Base-by-base conservation (phyloP, 1,140 invertebrate genomes). In the Fopius arisanus region DNA sequence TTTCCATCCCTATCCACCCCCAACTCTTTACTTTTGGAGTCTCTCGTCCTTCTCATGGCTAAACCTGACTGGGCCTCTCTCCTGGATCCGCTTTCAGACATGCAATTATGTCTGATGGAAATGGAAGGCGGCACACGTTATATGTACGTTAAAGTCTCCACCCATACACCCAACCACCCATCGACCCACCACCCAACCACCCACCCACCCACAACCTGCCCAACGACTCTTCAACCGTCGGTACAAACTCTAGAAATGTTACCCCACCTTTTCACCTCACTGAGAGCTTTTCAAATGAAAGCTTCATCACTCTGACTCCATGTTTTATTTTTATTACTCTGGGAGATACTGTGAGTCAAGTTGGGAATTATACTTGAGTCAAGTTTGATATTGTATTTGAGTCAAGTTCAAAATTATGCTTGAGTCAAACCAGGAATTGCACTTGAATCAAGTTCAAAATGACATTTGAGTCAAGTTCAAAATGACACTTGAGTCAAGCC, bases 31-130 rank as follows among this genome's bases (percentile, higher is more conserved):
- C 40, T 16, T 23, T 59, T 54, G 1, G n/a, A 40, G 41, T 59
- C 63, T 66, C 28, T 26, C 29, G 70, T 71, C 29, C 37, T 70
- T 33, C 29, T 59, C 67, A 66, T 69, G 48, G 31, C 26, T 65
- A 65, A 28, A 65, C 72, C 54, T 77, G 67, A 23, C 68, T 62
- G 77, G 69, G 62, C 73, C n/a, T n/a, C n/a, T 74, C 37, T 59
- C 62, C 70, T 74, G 78, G 75, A 81, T 82, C 74, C 75, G 71
- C 74, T 81, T 80, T 78, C 79, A 81, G 75, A 80, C 74, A 77
- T 80, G 75, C 78, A 82, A 81, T 82, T 82, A 82, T 76, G 72
- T 77, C 75, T 79, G 75, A 77, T 75, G 74, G 74, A 80, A 82
- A 81, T 68, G 73, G 75, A 82, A 81, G 72, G 66, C 70, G 26